These are phyloP conservation scores for Drosophila simulans DNA, from an alignment of 1,140 invertebrate species.

Conservation along the genomic window DNA sequence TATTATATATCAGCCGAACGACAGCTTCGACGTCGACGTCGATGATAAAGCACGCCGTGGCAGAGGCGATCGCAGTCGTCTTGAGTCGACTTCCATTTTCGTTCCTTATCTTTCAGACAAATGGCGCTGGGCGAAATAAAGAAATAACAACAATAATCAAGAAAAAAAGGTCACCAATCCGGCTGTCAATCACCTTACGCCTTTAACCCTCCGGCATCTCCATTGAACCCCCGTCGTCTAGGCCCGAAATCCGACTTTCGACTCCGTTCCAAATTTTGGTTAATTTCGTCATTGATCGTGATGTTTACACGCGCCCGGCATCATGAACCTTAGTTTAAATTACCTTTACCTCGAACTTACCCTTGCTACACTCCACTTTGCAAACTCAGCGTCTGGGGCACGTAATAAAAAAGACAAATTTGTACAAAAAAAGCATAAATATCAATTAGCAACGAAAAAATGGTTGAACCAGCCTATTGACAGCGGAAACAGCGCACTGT, in stretches of 20 bases:
- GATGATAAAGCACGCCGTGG: conserved; percentile 23
- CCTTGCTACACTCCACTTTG: conserved; percentile 6
- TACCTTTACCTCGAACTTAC: conserved; percentile 28
- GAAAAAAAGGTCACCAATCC: conserved; percentile 41
- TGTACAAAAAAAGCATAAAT: conserved; percentile 36
- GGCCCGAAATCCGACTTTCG: conserved; percentile 16
- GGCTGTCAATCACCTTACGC: conserved; percentile 66
- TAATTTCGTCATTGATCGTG: conserved; percentile 38
- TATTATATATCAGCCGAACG: conserved; percentile 47
- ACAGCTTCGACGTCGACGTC: conserved; percentile 26
- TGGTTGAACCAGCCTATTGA: conserved; percentile 46
- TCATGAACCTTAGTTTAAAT: conserved; percentile 38
- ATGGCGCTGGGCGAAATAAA: conserved; percentile 27
- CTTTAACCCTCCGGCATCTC: conserved; percentile 50
- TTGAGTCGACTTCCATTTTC: conserved; percentile 34
- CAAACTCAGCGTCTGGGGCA: neutral
- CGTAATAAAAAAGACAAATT: conserved; percentile 49
- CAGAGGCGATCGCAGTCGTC: conserved; percentile 38
- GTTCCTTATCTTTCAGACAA: conserved; percentile 40
- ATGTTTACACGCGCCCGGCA: conserved; percentile 16
- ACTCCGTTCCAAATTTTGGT: conserved; percentile 18
- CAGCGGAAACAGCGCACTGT: conserved; percentile 42
- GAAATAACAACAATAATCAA: conserved; percentile 4
- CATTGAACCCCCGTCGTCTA: conserved; percentile 29
- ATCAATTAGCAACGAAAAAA: conserved; percentile 26